Evolutionary conservation across 2,888 invertebrate genomes (phyloP).

Genomic region (Lochmaea capreae): DNA sequence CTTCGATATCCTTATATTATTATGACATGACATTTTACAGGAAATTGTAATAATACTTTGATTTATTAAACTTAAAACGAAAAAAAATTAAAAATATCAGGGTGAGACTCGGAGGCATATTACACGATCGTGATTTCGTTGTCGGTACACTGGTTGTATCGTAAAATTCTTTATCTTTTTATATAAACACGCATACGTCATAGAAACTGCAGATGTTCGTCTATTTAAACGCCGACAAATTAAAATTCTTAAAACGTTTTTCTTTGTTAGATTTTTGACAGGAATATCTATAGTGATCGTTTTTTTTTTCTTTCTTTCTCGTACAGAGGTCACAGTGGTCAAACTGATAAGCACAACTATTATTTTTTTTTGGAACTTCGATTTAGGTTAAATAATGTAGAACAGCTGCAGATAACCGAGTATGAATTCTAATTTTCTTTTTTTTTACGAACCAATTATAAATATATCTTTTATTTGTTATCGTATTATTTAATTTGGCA

Average conservation of each 20-base stretch:
- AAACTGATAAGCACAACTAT: constrained; percentile 5
- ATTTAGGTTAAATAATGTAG: constrained; percentile 23
- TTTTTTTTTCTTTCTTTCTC: not conserved
- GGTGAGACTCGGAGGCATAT: too few species aligned
- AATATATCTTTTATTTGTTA: not conserved
- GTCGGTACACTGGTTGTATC: not conserved
- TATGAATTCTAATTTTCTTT: not conserved
- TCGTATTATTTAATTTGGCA: not conserved
- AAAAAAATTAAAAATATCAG: too few species aligned
- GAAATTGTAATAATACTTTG: too few species aligned
- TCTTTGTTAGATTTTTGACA: not conserved
- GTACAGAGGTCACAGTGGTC: constrained; percentile 7
- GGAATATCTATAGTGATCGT: not conserved
- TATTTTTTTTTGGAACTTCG: constrained; percentile 3
- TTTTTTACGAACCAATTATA: not conserved
- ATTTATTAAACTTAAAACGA: too few species aligned
- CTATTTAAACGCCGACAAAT: constrained; percentile 8
- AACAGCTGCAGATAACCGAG: constrained; percentile 1
- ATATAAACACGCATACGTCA: constrained; percentile 3
- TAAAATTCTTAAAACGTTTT: not conserved
- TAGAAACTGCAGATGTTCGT: constrained; percentile 12
- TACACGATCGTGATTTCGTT: not conserved
- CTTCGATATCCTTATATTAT: too few species aligned
- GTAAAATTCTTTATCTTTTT: not conserved
- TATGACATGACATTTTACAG: too few species aligned